Percentiles rank a stretch among this genome's conserved stretches.
Conservation (phyloP, 2,888 invertebrate species). For the Machimus atricapillus region DNA sequence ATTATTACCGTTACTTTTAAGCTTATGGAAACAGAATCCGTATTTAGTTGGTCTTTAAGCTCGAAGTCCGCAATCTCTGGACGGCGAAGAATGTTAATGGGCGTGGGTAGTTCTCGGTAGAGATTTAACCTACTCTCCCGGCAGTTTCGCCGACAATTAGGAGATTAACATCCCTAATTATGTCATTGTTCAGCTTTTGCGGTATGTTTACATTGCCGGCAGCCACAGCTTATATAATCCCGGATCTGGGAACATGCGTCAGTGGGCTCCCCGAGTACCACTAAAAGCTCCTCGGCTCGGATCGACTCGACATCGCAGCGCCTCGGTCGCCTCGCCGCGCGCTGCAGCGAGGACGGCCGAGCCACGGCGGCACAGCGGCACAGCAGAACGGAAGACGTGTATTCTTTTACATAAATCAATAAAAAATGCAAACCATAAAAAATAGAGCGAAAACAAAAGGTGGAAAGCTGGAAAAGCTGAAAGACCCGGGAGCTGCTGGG, state of each 20-base stretch:
- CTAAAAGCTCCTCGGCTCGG: conserved; percentile 12
- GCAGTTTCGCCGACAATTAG: background rate
- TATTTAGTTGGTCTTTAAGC: background rate
- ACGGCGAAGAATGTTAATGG: background rate
- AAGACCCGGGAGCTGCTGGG: background rate
- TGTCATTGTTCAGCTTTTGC: conserved; percentile 20
- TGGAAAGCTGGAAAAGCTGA: background rate
- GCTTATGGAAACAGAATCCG: background rate
- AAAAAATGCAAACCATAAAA: conserved; percentile 31
- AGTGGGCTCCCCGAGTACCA: background rate
- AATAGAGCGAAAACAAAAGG: conserved; percentile 29
- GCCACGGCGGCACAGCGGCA: background rate
- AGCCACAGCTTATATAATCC: conserved; percentile 13
- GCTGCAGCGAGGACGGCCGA: background rate
- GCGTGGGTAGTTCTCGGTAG: background rate
- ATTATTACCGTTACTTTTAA: background rate
- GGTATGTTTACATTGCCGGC: conserved; percentile 35
- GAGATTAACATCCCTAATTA: conserved; percentile 19
- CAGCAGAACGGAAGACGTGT: background rate
- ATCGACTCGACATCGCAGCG: background rate
- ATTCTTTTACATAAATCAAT: conserved; percentile 36
- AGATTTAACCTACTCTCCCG: background rate
- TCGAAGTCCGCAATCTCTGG: background rate
- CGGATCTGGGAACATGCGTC: background rate
- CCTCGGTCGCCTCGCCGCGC: background rate